Percentiles rank a stretch among this genome's conserved stretches.
phyloP scores from a whole-genome alignment of 2,113 vertebrate genomes.

The Leptocoma aspasia region DNA sequence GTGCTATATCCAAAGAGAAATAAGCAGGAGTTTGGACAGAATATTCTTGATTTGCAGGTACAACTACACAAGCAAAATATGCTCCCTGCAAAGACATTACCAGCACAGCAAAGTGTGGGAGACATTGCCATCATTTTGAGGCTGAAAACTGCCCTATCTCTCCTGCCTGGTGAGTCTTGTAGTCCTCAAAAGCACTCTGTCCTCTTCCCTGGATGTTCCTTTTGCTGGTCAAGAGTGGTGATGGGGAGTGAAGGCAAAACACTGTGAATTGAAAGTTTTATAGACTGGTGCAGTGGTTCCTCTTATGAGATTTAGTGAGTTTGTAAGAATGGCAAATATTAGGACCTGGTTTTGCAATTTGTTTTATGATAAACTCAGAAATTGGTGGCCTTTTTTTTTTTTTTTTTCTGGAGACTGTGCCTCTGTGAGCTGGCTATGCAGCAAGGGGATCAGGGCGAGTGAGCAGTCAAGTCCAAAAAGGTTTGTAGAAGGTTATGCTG shows the following conservation, averaged over 20 bases:
- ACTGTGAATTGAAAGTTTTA: neutral
- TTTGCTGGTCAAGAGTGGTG: neutral
- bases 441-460: neutral
- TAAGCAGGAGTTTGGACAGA: neutral
- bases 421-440: accelerated
- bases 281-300: neutral
- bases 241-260: neutral
- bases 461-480: neutral
- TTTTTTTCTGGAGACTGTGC: neutral
- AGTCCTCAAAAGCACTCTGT: neutral
- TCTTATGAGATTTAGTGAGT: neutral
- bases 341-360: neutral
- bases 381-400: neutral
- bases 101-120: neutral
- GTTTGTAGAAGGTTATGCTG: neutral
- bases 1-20: neutral
- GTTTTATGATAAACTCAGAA: neutral
- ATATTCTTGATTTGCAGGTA: conserved; percentile 1
- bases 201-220: neutral
- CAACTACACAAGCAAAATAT: neutral
- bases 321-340: neutral
- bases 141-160: neutral
- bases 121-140: neutral
- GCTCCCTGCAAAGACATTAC: neutral
- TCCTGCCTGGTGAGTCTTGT: neutral